Evolutionary conservation across 2,113 vertebrate species (phyloP).

Genomic region (Sorex araneus): DNA sequence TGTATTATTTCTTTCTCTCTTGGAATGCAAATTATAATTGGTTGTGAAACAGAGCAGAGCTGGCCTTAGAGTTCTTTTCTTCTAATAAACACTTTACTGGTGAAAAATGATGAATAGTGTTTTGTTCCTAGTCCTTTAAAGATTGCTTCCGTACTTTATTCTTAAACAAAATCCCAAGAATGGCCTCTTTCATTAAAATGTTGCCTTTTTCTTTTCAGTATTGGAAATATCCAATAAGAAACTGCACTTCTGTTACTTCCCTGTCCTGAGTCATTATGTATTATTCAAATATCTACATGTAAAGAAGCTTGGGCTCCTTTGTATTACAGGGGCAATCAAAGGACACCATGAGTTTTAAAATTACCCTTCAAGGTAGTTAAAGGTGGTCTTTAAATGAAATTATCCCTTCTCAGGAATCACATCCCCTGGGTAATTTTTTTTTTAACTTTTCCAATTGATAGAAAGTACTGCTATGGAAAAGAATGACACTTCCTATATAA

Average conservation of each 20-base stretch:
- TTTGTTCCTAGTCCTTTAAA: conserved; percentile 71
- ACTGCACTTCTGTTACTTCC: conserved; percentile 76
- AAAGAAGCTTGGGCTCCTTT: conserved; percentile 79
- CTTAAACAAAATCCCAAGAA: conserved; percentile 72
- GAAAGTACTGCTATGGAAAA: conserved; percentile 42
- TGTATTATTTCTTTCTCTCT: conserved; percentile 56
- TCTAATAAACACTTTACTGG: conserved; percentile 66
- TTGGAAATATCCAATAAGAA: conserved; percentile 78
- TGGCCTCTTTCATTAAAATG: conserved; percentile 74
- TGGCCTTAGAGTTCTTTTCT: conserved; percentile 77
- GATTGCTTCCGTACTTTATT: conserved; percentile 77
- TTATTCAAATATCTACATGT: conserved; percentile 83
- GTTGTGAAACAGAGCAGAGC: conserved; percentile 61
- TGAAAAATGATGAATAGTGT: conserved; percentile 70
- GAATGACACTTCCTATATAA: conserved; percentile 49
- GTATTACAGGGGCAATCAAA: conserved; percentile 75
- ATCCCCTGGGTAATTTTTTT: conserved; percentile 64
- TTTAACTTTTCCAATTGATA: conserved; percentile 65
- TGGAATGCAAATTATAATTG: conserved; percentile 70
- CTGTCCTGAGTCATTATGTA: conserved; percentile 84
- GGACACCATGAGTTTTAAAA: conserved; percentile 80
- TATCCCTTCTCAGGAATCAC: conserved; percentile 65
- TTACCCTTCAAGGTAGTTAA: conserved; percentile 71
- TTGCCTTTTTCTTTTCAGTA: conserved; percentile 65
- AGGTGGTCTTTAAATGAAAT: conserved; percentile 70